Conservation (phyloP, 2,888 invertebrate genomes). For the Liopterus haemorrhoidalis region DNA sequence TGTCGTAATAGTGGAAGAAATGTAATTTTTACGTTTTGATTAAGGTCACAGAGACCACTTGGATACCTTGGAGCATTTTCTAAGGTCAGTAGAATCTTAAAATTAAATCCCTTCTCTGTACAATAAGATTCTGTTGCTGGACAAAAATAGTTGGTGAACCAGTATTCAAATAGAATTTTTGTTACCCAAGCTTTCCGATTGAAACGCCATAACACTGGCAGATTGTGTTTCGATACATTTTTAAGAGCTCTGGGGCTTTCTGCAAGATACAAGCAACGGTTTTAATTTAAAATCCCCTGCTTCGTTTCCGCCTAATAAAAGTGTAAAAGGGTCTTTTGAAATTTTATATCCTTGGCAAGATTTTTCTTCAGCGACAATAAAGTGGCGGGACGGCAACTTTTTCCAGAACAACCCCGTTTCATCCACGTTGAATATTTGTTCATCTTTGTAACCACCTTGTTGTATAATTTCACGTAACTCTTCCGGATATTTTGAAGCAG, state of each 20-base stretch:
- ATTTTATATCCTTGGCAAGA: conserved; percentile 8
- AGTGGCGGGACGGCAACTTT: too few species aligned
- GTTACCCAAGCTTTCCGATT: conserved; percentile 8
- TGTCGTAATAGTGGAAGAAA: too few species aligned
- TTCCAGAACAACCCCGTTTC: too few species aligned
- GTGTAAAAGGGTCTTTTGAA: conserved; percentile 5
- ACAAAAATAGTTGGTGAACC: conserved; percentile 16
- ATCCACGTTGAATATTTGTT: too few species aligned
- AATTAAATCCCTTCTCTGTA: conserved; percentile 6
- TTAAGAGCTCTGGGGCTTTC: conserved; percentile 5
- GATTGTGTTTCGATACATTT: neutral
- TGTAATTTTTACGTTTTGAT: too few species aligned
- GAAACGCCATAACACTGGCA: conserved; percentile 12
- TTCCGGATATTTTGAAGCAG: too few species aligned
- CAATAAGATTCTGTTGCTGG: conserved; percentile 7
- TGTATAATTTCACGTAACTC: too few species aligned
- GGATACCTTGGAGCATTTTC: too few species aligned
- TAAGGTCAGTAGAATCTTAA: conserved; percentile 12
- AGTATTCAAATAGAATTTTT: conserved; percentile 14
- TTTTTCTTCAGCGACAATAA: too few species aligned
- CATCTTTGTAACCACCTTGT: too few species aligned
- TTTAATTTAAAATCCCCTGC: conserved; percentile 9
- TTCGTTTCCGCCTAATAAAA: conserved; percentile 5
- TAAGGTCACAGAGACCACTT: too few species aligned
- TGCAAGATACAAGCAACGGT: conserved; percentile 2